These are phyloP conservation scores for Caiman crocodilus DNA, from an alignment of 2,797 vertebrate genomes.

Conservation along the genomic window DNA sequence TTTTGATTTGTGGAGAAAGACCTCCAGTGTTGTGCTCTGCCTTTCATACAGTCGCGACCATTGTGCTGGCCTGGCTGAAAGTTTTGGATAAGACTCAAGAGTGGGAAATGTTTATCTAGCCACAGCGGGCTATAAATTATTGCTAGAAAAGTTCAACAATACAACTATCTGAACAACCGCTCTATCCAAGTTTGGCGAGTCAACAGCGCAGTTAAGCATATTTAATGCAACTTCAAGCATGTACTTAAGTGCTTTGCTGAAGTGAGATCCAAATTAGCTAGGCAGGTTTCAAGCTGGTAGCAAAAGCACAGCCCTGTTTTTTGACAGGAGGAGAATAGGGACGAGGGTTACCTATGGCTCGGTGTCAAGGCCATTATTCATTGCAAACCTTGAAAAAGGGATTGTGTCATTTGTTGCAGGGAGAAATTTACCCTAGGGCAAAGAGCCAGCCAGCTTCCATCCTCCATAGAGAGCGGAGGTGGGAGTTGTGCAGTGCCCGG, in stretches of 20 bases:
- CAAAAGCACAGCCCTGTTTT: not conserved
- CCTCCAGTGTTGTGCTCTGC: not conserved
- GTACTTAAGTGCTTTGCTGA: not conserved
- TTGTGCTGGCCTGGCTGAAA: not conserved
- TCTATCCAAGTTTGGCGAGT: not conserved
- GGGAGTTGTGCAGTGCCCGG: too few species aligned
- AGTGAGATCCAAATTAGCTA: not conserved
- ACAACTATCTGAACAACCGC: not conserved
- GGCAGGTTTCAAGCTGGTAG: not conserved
- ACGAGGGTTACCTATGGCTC: not conserved
- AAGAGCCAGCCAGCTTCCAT: not conserved
- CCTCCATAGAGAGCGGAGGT: too few species aligned
- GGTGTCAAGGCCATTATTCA: not conserved
- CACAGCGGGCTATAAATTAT: not conserved
- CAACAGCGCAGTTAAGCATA: not conserved
- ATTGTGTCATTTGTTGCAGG: not conserved
- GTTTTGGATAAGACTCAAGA: not conserved
- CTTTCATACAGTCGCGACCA: not conserved
- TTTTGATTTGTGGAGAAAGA: not conserved
- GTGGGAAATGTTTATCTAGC: not conserved
- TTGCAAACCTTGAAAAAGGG: not conserved
- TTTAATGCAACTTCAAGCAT: not conserved
- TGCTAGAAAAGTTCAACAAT: not conserved
- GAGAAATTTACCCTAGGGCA: not conserved
- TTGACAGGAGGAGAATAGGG: not conserved